Evolutionary conservation across 1,140 invertebrate species (phyloP).

Genomic region (Schmidtea mediterranea): DNA sequence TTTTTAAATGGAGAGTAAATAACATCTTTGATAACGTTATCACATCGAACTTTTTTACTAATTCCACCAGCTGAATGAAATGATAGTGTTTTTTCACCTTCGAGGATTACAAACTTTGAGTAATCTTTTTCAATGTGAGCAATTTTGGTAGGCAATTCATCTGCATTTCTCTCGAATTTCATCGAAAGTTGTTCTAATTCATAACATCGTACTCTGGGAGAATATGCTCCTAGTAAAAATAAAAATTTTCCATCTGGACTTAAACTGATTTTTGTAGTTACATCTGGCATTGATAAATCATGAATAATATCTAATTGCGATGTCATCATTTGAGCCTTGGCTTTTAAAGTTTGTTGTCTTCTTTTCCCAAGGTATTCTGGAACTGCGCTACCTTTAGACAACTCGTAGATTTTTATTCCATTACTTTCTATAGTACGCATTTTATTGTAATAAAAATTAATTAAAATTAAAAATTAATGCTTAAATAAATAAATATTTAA

Average conservation of each 20-base stretch:
- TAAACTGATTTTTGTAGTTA: conserved; percentile 53
- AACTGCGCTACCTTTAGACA: too few species aligned
- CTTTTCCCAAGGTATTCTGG: too few species aligned
- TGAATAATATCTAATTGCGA: conserved; percentile 58
- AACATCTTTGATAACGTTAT: too few species aligned
- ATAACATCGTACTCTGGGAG: conserved; percentile 75
- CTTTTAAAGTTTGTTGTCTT: too few species aligned
- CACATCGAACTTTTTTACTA: too few species aligned
- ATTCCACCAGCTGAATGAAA: conserved; percentile 63
- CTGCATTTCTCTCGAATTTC: conserved; percentile 72
- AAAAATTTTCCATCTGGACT: conserved; percentile 77
- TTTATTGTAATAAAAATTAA: too few species aligned
- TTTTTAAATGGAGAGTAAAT: too few species aligned
- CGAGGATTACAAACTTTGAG: conserved; percentile 33
- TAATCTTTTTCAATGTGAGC: conserved; percentile 23
- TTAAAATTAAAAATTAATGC: too few species aligned
- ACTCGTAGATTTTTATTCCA: too few species aligned
- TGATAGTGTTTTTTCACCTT: conserved; percentile 53
- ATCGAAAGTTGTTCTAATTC: conserved; percentile 79
- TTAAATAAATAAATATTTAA: too few species aligned
- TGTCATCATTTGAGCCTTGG: not conserved
- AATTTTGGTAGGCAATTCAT: not conserved
- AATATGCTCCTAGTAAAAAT: conserved; percentile 50
- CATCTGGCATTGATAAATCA: conserved; percentile 90
- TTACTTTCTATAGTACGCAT: too few species aligned